Percentiles rank a stretch among this genome's conserved stretches.
Evolutionary conservation across 2,113 vertebrate genomes (phyloP).

Genomic region (Acanthisitta chloris): DNA sequence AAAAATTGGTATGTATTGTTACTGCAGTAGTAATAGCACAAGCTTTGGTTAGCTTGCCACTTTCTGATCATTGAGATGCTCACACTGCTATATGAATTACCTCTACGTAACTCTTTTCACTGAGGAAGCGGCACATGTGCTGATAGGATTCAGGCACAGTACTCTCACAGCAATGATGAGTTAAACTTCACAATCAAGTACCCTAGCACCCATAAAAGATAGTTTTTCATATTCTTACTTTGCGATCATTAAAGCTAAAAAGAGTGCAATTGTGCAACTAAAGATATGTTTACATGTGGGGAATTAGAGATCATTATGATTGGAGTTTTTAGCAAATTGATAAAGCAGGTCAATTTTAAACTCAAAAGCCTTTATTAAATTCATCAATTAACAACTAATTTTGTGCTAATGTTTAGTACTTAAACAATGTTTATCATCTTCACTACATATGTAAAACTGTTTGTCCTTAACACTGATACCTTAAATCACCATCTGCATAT

Average conservation of each 20-base stretch:
- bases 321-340: background rate
- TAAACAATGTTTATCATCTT: background rate
- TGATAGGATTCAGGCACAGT: background rate
- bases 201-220: background rate
- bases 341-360: background rate
- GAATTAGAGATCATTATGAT: background rate
- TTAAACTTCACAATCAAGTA: background rate
- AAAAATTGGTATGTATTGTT: background rate
- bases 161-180: background rate
- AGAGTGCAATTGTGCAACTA: background rate
- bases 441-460: background rate
- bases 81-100: background rate
- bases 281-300: background rate
- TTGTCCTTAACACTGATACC: background rate
- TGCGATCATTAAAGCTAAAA: background rate
- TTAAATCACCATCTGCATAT: background rate
- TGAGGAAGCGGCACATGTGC: background rate
- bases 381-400: background rate
- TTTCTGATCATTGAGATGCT: background rate
- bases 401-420: background rate
- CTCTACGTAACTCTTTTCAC: background rate
- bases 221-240: background rate
- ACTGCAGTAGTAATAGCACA: background rate
- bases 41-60: background rate
- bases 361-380: constrained; percentile 8